A percentile compares a stretch with the other conserved stretches of the same genome.
Evolutionary conservation across 2,797 vertebrate species (phyloP).

Genomic region (Acipenser transmontanus): DNA sequence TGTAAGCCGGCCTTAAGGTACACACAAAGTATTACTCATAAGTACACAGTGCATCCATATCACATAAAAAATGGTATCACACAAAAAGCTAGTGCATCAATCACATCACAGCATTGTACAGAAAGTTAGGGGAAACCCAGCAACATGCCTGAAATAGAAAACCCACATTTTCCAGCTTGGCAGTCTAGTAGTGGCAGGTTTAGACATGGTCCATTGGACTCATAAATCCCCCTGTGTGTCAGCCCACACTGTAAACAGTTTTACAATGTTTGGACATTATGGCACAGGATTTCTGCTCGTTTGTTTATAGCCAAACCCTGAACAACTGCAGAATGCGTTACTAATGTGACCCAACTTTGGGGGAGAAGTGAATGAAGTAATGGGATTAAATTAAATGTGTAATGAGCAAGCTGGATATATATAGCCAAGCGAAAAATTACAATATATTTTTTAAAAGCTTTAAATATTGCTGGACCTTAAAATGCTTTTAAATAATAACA

Average conservation of each 20-base stretch:
- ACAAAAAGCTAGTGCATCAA: too few species aligned
- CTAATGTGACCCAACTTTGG: not conserved
- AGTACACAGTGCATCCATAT: too few species aligned
- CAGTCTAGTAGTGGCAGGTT: slow-evolving; percentile 5
- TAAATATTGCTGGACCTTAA: too few species aligned
- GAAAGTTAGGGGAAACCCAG: too few species aligned
- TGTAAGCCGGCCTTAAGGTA: too few species aligned
- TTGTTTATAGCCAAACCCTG: slow-evolving; percentile 53
- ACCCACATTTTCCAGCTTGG: not conserved
- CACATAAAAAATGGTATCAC: too few species aligned
- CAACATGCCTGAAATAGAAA: too few species aligned
- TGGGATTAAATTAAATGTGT: not conserved
- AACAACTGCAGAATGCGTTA: not conserved
- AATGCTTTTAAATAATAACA: too few species aligned
- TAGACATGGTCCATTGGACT: slow-evolving; percentile 29
- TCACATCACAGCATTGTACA: too few species aligned
- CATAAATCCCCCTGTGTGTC: slow-evolving; percentile 54
- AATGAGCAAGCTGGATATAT: not conserved
- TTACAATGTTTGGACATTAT: slow-evolving; percentile 61
- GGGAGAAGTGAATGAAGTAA: slow-evolving; percentile 4
- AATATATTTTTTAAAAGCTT: too few species aligned
- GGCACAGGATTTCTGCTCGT: slow-evolving; percentile 42
- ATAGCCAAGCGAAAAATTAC: too few species aligned
- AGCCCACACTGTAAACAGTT: slow-evolving; percentile 60
- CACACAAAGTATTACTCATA: too few species aligned